These are phyloP conservation scores for Tricholauxania praeusta DNA, from an alignment of 2,888 invertebrate genomes.

Conservation along the genomic window DNA sequence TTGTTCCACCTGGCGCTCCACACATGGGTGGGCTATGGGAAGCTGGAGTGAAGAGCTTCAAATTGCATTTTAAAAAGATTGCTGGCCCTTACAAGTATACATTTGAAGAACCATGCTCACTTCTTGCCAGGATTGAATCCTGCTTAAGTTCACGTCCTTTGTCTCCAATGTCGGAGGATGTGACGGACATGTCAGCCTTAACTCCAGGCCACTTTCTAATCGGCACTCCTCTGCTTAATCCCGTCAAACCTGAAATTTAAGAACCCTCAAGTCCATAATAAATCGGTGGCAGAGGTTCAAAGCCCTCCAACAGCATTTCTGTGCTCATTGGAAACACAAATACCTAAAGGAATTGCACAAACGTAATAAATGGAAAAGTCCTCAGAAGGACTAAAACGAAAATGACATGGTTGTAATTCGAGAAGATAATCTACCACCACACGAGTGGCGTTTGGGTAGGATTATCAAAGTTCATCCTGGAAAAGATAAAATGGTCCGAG, in stretches of 20 bases:
- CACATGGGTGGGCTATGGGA: no score
- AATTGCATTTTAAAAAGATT: not conserved
- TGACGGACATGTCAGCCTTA: no score
- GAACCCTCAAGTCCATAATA: not conserved
- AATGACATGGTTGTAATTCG: not conserved
- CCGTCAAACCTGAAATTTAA: conserved; percentile 6
- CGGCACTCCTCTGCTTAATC: conserved; percentile 22
- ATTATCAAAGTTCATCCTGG: not conserved
- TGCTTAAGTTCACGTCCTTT: no score
- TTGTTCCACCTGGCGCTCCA: no score
- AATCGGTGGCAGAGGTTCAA: conserved; percentile 15
- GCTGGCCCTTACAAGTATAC: not conserved
- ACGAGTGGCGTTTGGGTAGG: not conserved
- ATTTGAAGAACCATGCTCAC: no score
- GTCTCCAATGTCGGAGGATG: no score
- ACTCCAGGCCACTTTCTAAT: conserved; percentile 35
- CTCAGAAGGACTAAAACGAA: not conserved
- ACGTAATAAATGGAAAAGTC: no score
- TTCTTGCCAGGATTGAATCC: no score
- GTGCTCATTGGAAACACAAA: conserved; percentile 3
- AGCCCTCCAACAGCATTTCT: conserved; percentile 8
- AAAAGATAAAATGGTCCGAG: not conserved
- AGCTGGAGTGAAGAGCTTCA: no score
- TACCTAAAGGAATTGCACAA: conserved; percentile 8
- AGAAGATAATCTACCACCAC: not conserved